Conservation (phyloP, 2,797 vertebrate genomes). For the Anableps anableps region DNA sequence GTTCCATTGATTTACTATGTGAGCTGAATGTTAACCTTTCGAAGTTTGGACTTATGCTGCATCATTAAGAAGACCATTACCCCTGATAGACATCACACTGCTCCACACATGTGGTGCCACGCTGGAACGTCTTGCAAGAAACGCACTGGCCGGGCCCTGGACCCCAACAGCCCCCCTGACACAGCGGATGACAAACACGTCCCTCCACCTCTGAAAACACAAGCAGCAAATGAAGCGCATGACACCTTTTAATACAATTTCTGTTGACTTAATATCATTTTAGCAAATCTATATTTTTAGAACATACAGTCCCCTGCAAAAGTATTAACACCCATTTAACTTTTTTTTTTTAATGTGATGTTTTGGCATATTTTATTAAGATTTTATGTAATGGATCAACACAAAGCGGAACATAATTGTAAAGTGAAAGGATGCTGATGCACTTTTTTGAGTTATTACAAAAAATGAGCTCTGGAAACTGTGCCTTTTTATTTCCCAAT, state of each 20-base stretch:
- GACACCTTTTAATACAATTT: not conserved
- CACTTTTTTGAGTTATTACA: too few species aligned
- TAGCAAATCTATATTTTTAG: not conserved
- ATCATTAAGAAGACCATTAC: constrained; percentile 71
- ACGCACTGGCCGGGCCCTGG: constrained; percentile 90
- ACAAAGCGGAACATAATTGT: not conserved
- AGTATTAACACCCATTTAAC: not conserved
- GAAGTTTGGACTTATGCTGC: not conserved
- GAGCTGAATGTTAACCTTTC: not conserved
- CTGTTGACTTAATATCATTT: not conserved
- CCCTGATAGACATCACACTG: constrained; percentile 89
- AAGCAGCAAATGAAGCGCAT: constrained; percentile 17
- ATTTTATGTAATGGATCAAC: not conserved
- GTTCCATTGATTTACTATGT: constrained; percentile 25
- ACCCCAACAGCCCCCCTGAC: constrained; percentile 91
- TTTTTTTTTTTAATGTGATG: not conserved
- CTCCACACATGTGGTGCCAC: constrained; percentile 90
- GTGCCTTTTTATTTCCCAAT: too few species aligned
- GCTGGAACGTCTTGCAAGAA: constrained; percentile 85
- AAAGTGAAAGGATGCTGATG: too few species aligned
- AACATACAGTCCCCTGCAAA: not conserved
- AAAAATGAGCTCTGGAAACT: too few species aligned
- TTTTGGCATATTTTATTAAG: not conserved
- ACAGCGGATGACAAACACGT: constrained; percentile 85
- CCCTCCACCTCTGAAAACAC: constrained; percentile 79